Base-by-base conservation (phyloP, 2,113 vertebrate species). In the Meriones unguiculatus region DNA sequence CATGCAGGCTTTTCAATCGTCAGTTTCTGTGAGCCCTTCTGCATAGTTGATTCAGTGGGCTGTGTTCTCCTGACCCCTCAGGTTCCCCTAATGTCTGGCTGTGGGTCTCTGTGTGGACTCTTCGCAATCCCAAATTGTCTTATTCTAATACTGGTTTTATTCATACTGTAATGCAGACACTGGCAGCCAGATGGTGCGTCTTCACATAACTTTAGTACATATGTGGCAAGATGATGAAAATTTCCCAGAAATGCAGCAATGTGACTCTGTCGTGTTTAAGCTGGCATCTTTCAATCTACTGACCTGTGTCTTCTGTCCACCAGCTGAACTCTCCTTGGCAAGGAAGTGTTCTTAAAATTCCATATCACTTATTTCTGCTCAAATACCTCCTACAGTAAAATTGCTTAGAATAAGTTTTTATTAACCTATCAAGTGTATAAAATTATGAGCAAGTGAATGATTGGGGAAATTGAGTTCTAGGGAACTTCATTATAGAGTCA, bases 321-420 rank as follows among this genome's bases (percentile, higher is more conserved):
- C 70, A 86, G 30, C 15, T 82, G 57, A 87, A 87, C 73, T 89
- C 91, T 75, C 86, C 65, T 92, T 22, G 94, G 94, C 85, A 94
- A 98, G 93, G 15, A 77, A 62, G n/a, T 84, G n/a, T 38, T 84
- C n/a, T 64, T 9, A 28, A 91, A 89, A 46, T 93, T 72, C 70
- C 52, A 82, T 2, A 52, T 11, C 28, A 95, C 4, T 77, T 64
- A 73, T 38, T 97, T 97, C 62, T 93, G 95, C 96, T 97, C 93
- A 96, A 90, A 72, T 77, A 90, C 62, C 46, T 80, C 93, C 77
- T 7, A 46, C 73, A 57, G 38, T 96, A 93, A 91, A 77, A 54
- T 38, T 35, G 30, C 50, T 88, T 72, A 73, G 38, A 85, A 64
- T 92, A 59, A 72, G 35, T 35, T 32, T 87, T 89, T 59, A 89